phyloP scores from a whole-genome alignment of 92 coral and sea anemone genomes.

The Diadumene lineata region DNA sequence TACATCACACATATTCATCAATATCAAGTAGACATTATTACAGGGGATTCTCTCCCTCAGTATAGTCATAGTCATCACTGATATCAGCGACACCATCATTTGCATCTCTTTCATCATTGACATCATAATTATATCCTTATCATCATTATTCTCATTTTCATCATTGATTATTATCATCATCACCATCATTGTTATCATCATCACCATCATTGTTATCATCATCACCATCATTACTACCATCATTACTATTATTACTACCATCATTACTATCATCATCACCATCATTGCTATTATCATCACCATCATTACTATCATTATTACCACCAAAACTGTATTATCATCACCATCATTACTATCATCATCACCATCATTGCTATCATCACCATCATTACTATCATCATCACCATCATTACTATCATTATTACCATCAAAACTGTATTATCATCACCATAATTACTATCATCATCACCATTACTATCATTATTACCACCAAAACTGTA shows the following conservation, averaged over 20 bases:
- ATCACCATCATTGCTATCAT: background rate
- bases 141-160: background rate
- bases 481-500: background rate
- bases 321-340: background rate
- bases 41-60: background rate
- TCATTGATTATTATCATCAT: background rate
- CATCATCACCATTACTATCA: background rate
- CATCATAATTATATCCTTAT: background rate
- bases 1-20: background rate
- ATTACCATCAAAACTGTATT: background rate
- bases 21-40: background rate
- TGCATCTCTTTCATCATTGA: background rate
- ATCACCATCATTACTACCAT: background rate
- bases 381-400: background rate
- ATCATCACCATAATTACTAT: background rate
- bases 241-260: background rate
- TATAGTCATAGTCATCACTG: background rate
- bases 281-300: background rate
- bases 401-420: background rate
- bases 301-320: background rate
- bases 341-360: background rate
- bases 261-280: background rate
- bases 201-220: background rate
- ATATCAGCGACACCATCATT: background rate
- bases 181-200: background rate